Evolutionary conservation across 2,113 vertebrate genomes (phyloP), one percentile per base, ranked within the genome.

Genomic region (Jacana jacana): DNA sequence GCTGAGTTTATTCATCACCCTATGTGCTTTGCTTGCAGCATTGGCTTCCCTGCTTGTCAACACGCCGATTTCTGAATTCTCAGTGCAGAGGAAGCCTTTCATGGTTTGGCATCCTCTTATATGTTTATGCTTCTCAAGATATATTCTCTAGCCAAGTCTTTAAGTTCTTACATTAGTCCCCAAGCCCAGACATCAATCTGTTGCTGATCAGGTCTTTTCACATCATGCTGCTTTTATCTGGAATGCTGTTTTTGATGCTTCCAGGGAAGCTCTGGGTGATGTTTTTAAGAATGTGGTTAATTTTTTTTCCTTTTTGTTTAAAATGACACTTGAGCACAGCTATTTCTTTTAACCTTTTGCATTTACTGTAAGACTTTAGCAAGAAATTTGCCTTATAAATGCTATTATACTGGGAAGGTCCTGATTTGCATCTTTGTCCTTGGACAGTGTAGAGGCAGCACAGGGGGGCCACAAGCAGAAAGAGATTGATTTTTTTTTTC

Each of bases 201-300:
- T 96, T 95, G 88, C 96, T 96, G 96, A 96, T 96, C 96, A 96
- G 96, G 96, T 94, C 96, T 96, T 85, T 97, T 97, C 91, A 94
- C 78, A 94, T 96, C 85, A 75, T 73, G 61, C 86, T 81, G 83
- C 88, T 97, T 94, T 95, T 94, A 95, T 95, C 94, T 94, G 95
- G 95, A 96, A 96, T 78, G 86, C 84, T 95, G 95, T 33, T 93
- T 95, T 89, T 95, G 93, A 95, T 81, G 84, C 95, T 93, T 81
- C 82, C 73, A 93, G 75, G 86, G 91, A 96, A 93, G 95, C 28
- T 70, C 78, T 86, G 73, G 86, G 88, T 81, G 81, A 89, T 89
- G 91, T 93, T 95, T 97, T 88, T 55, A 96, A 93, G 86, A 96
- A 95, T 44, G 86, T 75, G 55, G 82, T 94, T 95, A 64, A 69